Base-by-base conservation (phyloP, 2,888 invertebrate species). In the Diarsia mendica region DNA sequence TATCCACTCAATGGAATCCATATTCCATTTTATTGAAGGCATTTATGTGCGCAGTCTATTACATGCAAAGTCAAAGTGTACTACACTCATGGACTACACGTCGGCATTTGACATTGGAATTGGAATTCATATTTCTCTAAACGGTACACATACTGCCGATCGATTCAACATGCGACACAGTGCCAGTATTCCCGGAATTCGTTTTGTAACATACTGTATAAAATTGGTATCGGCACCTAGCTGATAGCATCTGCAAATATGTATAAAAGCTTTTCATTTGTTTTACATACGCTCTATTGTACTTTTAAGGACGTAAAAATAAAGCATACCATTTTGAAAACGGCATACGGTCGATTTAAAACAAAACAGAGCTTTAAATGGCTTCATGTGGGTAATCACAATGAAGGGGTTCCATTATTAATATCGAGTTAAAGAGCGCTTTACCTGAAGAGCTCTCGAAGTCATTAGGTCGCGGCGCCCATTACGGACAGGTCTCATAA, bases 391-490 rank as follows among this genome's bases (percentile, higher is more conserved):
- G 79, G 76, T 74, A 79, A 83, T 85, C 73, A 89, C 87, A 91
- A 87, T 89, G 88, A 90, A 90, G 90, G 89, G 90, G 88, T 86
- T 87, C 89, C 89, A 91, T 91, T 91, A 92, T 92, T 93, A 93
- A 92, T 92, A 92, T 91, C 87, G 88, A 92, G 90, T 92, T 92
- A 91, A 92, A 91, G 90, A 90, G 91, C 90, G 88, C 89, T 91
- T 89, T 92, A 91, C 92, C 91, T 93, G 91, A 88, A 92, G 91
- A 89, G 92, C 91, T 90, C 92, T 91, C 89, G 88, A 89, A 89
- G 90, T 90, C 90, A 92, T 94, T 93, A 92, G 91, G 90, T 89
- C 89, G 91, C 87, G 89, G 88, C 88, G 86, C 88, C 92, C 90
- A 92, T 93, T 92, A 93, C 89, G 90, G 90, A 90, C 90, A 90